Evolutionary conservation across 1,140 invertebrate genomes (phyloP).

Genomic region (Schlechtendalia chinensis): DNA sequence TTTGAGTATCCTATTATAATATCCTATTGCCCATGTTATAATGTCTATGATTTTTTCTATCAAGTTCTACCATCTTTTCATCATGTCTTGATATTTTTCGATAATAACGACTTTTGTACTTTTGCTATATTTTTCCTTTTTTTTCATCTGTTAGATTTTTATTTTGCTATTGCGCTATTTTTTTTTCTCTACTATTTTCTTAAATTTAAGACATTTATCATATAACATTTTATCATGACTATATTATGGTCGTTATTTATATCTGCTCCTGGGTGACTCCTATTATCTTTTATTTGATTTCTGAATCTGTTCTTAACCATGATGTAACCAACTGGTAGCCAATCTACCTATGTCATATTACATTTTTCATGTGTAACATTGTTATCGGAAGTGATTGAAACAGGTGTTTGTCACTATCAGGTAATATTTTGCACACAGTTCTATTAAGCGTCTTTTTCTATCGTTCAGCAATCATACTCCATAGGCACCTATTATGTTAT

Average conservation of each 20-base stretch:
- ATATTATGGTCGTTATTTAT: conserved; percentile 44
- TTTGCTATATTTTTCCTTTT: neutral
- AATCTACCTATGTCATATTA: neutral
- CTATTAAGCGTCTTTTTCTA: conserved; percentile 56
- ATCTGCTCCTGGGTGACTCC: too few species aligned
- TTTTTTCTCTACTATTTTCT: neutral
- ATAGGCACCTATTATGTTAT: conserved; percentile 33
- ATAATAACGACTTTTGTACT: neutral
- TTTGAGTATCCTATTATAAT: too few species aligned
- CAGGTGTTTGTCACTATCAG: neutral
- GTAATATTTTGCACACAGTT: conserved; percentile 52
- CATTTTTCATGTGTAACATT: neutral
- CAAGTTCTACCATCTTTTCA: neutral
- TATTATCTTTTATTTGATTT: too few species aligned
- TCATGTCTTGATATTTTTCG: neutral
- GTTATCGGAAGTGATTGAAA: neutral
- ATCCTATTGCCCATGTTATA: too few species aligned
- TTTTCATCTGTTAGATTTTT: neutral
- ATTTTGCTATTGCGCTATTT: neutral
- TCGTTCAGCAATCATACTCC: conserved; percentile 54
- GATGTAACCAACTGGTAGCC: conserved; percentile 35
- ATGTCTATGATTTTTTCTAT: neutral
- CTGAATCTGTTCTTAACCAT: neutral
- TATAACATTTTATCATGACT: neutral
- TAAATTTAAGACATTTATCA: too few species aligned